Conservation (phyloP, 2,797 vertebrate genomes). For the Anguilla obscura region DNA sequence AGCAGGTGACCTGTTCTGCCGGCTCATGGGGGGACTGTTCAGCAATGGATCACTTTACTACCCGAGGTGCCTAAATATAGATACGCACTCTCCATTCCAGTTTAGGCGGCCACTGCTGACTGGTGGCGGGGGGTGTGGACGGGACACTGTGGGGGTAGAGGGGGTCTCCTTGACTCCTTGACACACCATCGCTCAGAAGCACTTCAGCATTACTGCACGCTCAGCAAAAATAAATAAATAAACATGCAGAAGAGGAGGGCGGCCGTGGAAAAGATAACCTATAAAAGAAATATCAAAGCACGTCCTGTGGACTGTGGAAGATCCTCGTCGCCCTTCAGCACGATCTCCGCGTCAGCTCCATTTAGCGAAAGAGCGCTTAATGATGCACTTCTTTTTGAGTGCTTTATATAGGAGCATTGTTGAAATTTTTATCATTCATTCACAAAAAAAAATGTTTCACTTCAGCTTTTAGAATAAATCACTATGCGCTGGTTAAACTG, state of each 20-base stretch:
- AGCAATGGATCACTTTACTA: conserved; percentile 45
- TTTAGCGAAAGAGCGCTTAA: conserved; percentile 47
- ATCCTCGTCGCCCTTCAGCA: background rate
- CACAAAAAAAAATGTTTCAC: background rate
- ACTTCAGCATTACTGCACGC: conserved; percentile 26
- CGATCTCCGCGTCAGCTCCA: background rate
- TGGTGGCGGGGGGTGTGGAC: conserved; percentile 6
- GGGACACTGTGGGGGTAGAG: background rate
- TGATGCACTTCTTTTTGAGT: conserved; percentile 57
- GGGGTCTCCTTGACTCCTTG: conserved; percentile 43
- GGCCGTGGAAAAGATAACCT: background rate
- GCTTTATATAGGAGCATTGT: conserved; percentile 39
- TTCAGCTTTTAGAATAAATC: background rate
- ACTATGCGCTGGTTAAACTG: background rate
- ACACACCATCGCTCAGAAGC: conserved; percentile 24
- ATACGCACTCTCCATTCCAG: conserved; percentile 27
- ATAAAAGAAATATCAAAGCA: background rate
- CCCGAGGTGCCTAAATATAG: conserved; percentile 36
- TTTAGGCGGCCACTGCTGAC: conserved; percentile 20
- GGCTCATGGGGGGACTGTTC: conserved; percentile 28
- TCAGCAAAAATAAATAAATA: conserved; percentile 23
- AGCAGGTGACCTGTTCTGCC: conserved; percentile 31
- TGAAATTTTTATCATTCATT: background rate
- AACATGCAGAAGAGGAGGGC: conserved; percentile 11
- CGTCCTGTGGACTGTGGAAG: background rate